Evolutionary conservation across 2,888 invertebrate species (phyloP).

Genomic region (Autographa gamma): DNA sequence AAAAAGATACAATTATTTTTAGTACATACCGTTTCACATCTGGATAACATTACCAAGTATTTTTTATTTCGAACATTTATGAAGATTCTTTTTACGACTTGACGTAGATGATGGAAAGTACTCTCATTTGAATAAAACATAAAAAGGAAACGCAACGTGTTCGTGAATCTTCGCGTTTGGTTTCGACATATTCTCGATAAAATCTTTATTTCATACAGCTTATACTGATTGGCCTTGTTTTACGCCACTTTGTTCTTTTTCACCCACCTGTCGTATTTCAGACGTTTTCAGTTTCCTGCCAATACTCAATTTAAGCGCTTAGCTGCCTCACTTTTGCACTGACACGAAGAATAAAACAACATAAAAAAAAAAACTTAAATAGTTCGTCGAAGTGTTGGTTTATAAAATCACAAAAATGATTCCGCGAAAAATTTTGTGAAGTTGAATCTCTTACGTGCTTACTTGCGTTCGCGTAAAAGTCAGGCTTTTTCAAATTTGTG

Average conservation of each 20-base stretch:
- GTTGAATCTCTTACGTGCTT: not conserved
- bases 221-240: slow-evolving; percentile 25
- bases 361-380: no score
- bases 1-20: not conserved
- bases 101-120: slow-evolving; percentile 66
- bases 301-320: not conserved
- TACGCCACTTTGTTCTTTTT: slow-evolving; percentile 30
- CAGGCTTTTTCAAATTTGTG: not conserved
- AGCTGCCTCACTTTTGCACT: not conserved
- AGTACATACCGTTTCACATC: slow-evolving; percentile 11
- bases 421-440: not conserved
- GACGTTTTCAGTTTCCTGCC: slow-evolving; percentile 22
- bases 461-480: not conserved
- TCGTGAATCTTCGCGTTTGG: slow-evolving; percentile 28
- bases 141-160: slow-evolving; percentile 64
- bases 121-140: slow-evolving; percentile 76
- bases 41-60: slow-evolving; percentile 8
- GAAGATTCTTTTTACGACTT: slow-evolving; percentile 62
- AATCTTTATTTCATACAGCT: slow-evolving; percentile 25
- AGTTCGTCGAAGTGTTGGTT: no score
- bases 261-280: slow-evolving; percentile 15
- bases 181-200: slow-evolving; percentile 39
- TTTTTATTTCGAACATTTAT: slow-evolving; percentile 37
- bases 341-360: no score
- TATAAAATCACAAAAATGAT: no score